Evolutionary conservation across 2,888 invertebrate genomes (phyloP).

Genomic region (Icerya purchasi): DNA sequence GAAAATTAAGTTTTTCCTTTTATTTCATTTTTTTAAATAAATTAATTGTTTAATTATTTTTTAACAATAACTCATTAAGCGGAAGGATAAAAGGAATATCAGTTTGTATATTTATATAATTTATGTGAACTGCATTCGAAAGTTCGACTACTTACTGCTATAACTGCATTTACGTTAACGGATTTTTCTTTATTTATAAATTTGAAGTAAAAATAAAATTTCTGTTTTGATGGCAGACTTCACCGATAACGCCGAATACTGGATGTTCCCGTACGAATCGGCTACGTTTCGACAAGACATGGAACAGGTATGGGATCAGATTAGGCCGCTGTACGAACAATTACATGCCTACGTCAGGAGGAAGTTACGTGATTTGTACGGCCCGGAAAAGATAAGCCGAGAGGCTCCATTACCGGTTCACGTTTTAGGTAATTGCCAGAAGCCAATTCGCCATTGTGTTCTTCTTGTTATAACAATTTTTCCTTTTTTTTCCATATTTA

Average conservation of each 20-base stretch:
- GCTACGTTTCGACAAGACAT: conserved; percentile 52
- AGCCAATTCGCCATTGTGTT: neutral
- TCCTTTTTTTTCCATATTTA: neutral
- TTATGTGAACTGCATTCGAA: neutral
- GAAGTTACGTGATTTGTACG: conserved; percentile 60
- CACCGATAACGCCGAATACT: conserved; percentile 65
- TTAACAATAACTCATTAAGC: too few relatives aligned
- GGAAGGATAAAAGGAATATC: too few relatives aligned
- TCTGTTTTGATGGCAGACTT: conserved; percentile 39
- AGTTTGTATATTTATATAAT: too few relatives aligned
- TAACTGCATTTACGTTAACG: neutral
- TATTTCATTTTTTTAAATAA: too few relatives aligned
- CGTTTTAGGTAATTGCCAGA: conserved; percentile 36
- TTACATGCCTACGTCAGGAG: conserved; percentile 75
- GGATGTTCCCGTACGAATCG: conserved; percentile 72
- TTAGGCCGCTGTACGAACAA: conserved; percentile 66
- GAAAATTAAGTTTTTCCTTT: too few relatives aligned
- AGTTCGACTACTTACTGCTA: neutral
- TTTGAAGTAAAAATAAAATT: too few relatives aligned
- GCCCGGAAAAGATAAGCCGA: conserved; percentile 54
- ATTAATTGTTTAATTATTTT: too few relatives aligned
- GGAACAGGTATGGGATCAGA: conserved; percentile 60
- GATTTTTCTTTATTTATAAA: neutral
- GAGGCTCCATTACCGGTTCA: conserved; percentile 69
- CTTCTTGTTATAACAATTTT: neutral